A percentile compares a stretch with the other conserved stretches of the same genome.
phyloP scores from a whole-genome alignment of 2,113 vertebrate species.

The Lates calcarifer region DNA sequence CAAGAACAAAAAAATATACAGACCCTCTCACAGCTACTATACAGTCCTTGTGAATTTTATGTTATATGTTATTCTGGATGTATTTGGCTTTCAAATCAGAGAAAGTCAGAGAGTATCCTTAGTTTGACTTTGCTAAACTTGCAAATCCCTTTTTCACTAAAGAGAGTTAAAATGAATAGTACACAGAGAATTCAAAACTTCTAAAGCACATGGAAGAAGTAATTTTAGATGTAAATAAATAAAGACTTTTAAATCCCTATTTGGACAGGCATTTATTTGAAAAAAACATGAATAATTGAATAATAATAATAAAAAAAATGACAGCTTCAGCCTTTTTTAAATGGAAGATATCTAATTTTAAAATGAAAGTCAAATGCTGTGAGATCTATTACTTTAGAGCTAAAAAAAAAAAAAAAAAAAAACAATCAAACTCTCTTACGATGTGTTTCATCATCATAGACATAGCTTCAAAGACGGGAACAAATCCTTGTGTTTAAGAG shows the following conservation, averaged over 20 bases:
- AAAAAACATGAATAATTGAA: conserved; percentile 11
- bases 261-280: background rate
- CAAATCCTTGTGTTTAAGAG: conserved; percentile 31
- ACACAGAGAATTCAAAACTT: background rate
- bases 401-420: conserved; percentile 22
- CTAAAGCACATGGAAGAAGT: background rate
- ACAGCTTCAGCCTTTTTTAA: conserved; percentile 26
- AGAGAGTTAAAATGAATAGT: background rate
- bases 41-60: background rate
- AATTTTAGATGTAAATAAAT: background rate
- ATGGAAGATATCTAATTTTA: conserved; percentile 29
- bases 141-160: background rate
- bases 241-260: background rate
- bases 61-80: background rate
- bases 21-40: background rate
- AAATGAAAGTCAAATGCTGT: conserved; percentile 42
- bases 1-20: conserved; percentile 10
- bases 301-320: too few relatives aligned
- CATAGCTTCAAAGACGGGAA: conserved; percentile 35
- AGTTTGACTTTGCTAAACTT: background rate
- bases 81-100: background rate
- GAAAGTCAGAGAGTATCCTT: background rate
- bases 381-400: conserved; percentile 26
- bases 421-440: conserved; percentile 27
- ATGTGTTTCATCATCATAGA: conserved; percentile 56